Conservation (phyloP, 2,888 invertebrate genomes). For the Polydrusus tereticollis region DNA sequence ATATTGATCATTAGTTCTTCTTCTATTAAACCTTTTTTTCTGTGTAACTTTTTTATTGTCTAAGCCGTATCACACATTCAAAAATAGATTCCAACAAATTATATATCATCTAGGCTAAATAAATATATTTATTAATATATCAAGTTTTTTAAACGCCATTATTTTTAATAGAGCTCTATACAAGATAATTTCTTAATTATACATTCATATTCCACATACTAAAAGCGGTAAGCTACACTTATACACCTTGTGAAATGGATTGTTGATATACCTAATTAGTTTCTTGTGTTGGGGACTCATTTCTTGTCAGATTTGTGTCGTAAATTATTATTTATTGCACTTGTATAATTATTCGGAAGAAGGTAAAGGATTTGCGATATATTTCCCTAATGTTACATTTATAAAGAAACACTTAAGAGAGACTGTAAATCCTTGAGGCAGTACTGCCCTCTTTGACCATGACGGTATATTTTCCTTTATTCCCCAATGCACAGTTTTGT, state of each 20-base stretch:
- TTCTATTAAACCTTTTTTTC: neutral
- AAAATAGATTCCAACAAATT: neutral
- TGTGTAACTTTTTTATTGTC: neutral
- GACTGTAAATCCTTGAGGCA: too few relatives aligned
- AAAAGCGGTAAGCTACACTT: neutral
- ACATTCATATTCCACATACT: neutral
- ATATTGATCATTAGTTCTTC: too few relatives aligned
- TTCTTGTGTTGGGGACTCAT: neutral
- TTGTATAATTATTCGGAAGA: neutral
- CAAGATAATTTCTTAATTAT: constrained; percentile 2
- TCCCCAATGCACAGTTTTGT: too few relatives aligned
- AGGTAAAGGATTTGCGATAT: too few relatives aligned
- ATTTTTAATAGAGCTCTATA: neutral
- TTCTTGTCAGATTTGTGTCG: constrained; percentile 1
- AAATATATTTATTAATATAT: neutral
- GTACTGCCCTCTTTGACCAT: too few relatives aligned
- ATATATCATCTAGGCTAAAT: neutral
- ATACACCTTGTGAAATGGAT: neutral
- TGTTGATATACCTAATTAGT: neutral
- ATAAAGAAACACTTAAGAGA: too few relatives aligned
- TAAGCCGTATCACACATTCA: neutral
- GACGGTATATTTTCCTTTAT: too few relatives aligned
- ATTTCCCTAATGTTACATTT: too few relatives aligned
- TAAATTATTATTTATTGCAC: neutral
- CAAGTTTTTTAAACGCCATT: neutral